These are phyloP conservation scores for Physeter macrocephalus DNA, from an alignment of 2,113 vertebrate species.

Conservation along the genomic window DNA sequence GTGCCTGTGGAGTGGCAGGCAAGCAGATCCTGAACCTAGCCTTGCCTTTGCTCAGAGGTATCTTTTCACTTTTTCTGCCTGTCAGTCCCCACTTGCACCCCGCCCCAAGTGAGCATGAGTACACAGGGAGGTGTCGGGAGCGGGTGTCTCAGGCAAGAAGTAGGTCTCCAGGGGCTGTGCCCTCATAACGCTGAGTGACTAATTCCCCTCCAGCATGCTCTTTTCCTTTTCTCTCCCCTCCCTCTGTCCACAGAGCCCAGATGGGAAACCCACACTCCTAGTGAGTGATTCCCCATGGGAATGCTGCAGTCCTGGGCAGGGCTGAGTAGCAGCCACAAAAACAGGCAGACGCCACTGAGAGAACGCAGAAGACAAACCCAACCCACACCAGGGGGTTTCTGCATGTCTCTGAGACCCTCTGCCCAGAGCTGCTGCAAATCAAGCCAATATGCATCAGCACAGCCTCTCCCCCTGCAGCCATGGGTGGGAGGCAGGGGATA, in stretches of 20 bases:
- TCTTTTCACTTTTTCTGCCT: not conserved
- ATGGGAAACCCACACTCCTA: not conserved
- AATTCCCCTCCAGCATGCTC: not conserved
- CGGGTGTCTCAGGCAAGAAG: not conserved
- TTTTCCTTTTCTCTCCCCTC: not conserved
- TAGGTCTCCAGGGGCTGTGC: not conserved
- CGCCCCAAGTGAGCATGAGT: not conserved
- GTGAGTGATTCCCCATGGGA: not conserved
- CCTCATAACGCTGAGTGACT: not conserved
- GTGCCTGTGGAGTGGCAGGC: accelerated
- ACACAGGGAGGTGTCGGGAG: accelerated
- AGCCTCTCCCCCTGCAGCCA: not conserved
- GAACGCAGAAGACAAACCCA: slow-evolving; percentile 19
- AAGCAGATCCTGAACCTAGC: not conserved
- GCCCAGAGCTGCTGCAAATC: slow-evolving; percentile 1
- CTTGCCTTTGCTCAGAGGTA: not conserved
- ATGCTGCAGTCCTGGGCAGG: not conserved
- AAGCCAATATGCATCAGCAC: not conserved
- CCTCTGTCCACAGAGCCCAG: not conserved
- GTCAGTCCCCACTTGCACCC: too few species aligned
- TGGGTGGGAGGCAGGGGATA: not conserved
- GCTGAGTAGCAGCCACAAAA: not conserved
- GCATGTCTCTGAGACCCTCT: not conserved
- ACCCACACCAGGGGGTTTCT: not conserved
- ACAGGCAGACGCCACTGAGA: slow-evolving; percentile 34